These are phyloP conservation scores for Zootoca vivipara DNA, from an alignment of 2,113 vertebrate species.

Conservation along the genomic window DNA sequence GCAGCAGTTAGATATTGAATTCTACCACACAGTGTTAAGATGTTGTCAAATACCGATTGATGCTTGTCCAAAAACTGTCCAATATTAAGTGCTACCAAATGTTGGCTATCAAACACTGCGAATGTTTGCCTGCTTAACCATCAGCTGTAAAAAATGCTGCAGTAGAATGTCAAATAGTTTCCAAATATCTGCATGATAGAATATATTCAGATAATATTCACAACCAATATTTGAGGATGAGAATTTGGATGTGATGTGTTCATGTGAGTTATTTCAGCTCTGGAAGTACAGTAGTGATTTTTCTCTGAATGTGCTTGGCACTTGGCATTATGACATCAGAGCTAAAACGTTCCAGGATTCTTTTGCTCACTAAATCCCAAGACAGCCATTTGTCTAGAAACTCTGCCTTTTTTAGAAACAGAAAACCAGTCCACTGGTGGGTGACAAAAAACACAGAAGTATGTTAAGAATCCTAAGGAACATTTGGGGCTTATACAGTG, in stretches of 20 bases:
- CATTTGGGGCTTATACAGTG: neutral
- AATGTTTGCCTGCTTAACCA: neutral
- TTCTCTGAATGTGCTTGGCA: neutral
- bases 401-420: neutral
- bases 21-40: neutral
- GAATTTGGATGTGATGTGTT: neutral
- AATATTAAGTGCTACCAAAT: neutral
- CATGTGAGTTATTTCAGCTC: neutral
- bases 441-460: neutral
- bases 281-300: no score
- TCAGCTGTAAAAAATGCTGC: neutral
- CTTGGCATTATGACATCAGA: neutral
- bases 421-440: neutral
- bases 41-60: neutral
- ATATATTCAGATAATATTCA: neutral
- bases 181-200: neutral
- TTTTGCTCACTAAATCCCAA: neutral
- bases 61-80: neutral
- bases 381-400: neutral
- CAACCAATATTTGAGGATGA: neutral
- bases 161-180: neutral
- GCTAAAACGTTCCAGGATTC: neutral
- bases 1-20: neutral
- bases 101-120: neutral
- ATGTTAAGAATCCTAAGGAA: neutral